Conservation (phyloP, 1,140 invertebrate species). For the Rhizoglyphus robini region DNA sequence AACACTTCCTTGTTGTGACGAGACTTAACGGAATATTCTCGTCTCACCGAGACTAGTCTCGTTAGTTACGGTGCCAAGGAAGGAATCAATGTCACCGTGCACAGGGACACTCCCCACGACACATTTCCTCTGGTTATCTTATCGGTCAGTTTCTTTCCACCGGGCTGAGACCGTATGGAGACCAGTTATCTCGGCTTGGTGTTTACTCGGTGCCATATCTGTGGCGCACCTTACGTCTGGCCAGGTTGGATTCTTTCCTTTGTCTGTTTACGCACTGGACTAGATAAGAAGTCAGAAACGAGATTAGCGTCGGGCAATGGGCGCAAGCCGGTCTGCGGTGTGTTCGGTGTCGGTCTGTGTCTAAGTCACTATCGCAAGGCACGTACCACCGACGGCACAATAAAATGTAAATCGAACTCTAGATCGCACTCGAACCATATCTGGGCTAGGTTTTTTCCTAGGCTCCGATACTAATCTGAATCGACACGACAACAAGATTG, state of each 20-base stretch:
- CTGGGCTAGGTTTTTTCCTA: constrained; percentile 13
- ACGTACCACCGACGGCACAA: not conserved
- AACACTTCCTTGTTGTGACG: too few relatives aligned
- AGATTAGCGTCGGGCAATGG: not conserved
- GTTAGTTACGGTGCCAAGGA: too few relatives aligned
- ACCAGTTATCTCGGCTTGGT: not conserved
- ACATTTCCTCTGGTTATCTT: not conserved
- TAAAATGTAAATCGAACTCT: constrained; percentile 1
- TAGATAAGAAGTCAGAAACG: constrained; percentile 6
- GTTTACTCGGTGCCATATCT: not conserved
- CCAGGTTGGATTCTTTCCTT: not conserved
- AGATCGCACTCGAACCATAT: not conserved
- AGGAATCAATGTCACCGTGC: too few relatives aligned
- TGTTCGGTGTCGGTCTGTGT: too few relatives aligned
- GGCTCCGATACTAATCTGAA: constrained; percentile 15
- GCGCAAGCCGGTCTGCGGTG: too few relatives aligned
- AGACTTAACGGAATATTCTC: too few relatives aligned
- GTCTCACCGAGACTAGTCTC: too few relatives aligned
- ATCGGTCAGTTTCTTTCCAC: not conserved
- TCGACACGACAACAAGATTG: constrained; percentile 14
- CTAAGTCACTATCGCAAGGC: not conserved
- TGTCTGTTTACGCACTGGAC: not conserved
- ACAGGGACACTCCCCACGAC: too few relatives aligned
- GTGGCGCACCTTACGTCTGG: not conserved
- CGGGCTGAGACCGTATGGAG: too few relatives aligned